Conservation (phyloP, 2,113 vertebrate genomes). For the Piaya cayana region DNA sequence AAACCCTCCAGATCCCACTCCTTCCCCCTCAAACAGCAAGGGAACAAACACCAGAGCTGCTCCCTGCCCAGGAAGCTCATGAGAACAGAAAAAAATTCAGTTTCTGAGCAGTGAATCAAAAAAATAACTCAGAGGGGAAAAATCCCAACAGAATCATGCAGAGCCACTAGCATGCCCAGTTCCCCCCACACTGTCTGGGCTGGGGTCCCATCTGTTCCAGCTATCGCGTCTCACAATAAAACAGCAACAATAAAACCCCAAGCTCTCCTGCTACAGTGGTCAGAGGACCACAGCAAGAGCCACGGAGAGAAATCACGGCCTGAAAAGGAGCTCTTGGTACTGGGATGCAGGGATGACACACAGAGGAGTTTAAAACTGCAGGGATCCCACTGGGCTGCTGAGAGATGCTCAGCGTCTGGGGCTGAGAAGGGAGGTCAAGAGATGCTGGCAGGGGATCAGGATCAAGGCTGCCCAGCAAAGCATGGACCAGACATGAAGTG, state of each 20-base stretch:
- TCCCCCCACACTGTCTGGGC: neutral
- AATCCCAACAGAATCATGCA: too few relatives aligned
- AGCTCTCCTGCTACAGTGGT: neutral
- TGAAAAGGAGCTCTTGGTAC: neutral
- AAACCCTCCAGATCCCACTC: neutral
- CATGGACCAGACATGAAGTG: accelerated
- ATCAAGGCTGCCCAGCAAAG: neutral
- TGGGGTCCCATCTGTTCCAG: accelerated
- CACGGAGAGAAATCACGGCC: neutral
- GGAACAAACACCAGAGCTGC: accelerated
- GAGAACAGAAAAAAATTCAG: neutral
- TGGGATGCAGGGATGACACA: accelerated
- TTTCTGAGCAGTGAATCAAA: neutral
- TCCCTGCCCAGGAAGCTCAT: neutral
- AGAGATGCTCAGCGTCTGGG: neutral
- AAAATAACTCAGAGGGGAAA: neutral
- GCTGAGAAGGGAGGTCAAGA: too few relatives aligned
- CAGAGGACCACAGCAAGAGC: neutral
- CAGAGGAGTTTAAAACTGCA: neutral
- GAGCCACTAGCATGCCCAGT: neutral
- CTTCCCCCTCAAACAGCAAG: accelerated
- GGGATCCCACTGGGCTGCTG: accelerated
- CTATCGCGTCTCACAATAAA: too few relatives aligned
- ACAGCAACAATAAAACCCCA: neutral
- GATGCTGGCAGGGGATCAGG: neutral